A percentile compares a stretch with the other conserved stretches of the same genome.
These are phyloP conservation scores for Circaetus cinerascens DNA, from an alignment of 2,113 vertebrate species.

Conservation along the genomic window DNA sequence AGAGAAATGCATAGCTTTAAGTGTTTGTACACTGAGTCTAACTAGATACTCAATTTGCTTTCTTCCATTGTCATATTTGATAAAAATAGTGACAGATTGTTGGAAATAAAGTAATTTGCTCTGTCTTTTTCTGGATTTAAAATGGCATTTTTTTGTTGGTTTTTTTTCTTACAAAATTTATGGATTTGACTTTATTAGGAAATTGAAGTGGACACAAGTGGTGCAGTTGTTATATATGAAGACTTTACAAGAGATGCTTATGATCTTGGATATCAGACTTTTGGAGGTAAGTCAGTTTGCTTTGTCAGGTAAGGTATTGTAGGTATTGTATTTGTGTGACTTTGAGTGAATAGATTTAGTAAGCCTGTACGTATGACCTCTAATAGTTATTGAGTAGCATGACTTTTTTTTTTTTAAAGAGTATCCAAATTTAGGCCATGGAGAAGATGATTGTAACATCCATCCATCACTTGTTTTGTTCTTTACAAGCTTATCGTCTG, in stretches of 20 bases:
- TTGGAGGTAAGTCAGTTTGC: conserved; percentile 56
- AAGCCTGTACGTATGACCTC: background rate
- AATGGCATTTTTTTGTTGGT: background rate
- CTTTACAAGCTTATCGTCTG: background rate
- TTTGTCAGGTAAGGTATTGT: background rate
- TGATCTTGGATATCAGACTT: conserved; percentile 64
- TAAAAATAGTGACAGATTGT: background rate
- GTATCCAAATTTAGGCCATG: background rate
- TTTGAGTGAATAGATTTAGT: background rate
- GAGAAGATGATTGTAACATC: background rate
- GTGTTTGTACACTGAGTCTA: background rate
- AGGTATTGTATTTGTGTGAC: background rate
- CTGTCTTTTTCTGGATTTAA: background rate
- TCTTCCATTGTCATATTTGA: background rate
- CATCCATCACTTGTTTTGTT: background rate
- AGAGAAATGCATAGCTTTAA: background rate
- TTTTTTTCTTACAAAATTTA: background rate
- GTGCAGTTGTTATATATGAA: conserved; percentile 61
- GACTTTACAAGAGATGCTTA: conserved; percentile 71
- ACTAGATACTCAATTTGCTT: background rate
- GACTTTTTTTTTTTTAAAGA: background rate
- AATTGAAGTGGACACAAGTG: conserved; percentile 64
- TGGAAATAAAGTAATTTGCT: background rate
- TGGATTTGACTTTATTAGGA: conserved; percentile 43
- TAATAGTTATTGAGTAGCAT: background rate